Conservation (phyloP, 1,140 invertebrate genomes). For the Orchestia grillus region DNA sequence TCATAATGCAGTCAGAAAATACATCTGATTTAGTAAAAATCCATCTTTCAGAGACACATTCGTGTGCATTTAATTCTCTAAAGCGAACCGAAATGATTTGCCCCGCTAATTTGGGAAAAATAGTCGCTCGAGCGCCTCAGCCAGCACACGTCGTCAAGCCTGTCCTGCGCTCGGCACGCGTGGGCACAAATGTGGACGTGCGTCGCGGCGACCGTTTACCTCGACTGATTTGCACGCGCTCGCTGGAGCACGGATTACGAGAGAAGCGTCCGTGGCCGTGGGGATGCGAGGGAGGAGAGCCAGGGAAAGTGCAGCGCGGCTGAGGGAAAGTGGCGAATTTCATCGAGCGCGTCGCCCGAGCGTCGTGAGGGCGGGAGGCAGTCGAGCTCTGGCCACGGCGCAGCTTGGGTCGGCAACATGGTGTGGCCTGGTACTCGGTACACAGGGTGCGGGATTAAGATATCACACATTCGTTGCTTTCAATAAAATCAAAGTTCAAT, state of each 20-base stretch:
- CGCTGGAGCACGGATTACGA: not conserved
- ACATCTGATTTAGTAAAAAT: not conserved
- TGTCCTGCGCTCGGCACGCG: not conserved
- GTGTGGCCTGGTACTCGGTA: not conserved
- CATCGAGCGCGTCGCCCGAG: not conserved
- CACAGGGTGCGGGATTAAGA: too few relatives aligned
- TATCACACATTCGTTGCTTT: too few relatives aligned
- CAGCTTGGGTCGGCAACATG: not conserved
- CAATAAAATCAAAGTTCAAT: too few relatives aligned
- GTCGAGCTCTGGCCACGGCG: not conserved
- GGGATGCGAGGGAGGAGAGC: not conserved
- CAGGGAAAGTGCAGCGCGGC: conserved; percentile 1
- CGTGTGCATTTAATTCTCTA: not conserved
- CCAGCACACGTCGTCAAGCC: not conserved
- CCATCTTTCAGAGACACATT: not conserved
- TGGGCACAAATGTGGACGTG: not conserved
- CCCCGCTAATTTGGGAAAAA: not conserved
- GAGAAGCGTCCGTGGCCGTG: not conserved
- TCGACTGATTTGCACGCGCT: not conserved
- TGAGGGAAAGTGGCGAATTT: not conserved
- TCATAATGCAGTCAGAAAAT: not conserved
- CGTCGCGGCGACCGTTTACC: not conserved
- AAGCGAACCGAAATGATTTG: not conserved
- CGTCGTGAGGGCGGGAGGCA: not conserved
- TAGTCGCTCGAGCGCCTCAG: not conserved